Evolutionary conservation across 2,797 vertebrate species (phyloP), one percentile per base, ranked within the genome.

Genomic region (Hoplostethus mediterraneus): DNA sequence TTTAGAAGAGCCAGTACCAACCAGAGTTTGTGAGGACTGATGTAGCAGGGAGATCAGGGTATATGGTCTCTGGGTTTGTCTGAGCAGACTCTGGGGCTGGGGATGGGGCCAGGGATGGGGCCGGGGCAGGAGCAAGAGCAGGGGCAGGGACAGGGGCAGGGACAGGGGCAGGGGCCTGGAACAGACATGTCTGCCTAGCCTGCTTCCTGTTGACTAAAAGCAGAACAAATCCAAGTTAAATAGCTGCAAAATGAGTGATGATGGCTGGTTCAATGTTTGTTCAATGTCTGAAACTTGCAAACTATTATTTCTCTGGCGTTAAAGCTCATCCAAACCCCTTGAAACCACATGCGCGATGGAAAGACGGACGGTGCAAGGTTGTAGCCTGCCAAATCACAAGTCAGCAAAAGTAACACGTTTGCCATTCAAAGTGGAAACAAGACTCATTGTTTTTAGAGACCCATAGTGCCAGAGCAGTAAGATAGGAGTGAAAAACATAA

Each of bases 181-280:
- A 88, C 73, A 88, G 68, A 45, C 83, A 90, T 0, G 90, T 90
- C 82, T 95, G 95, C 13, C 95, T 93, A 56, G 72, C 56, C 87
- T 93, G 92, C 71, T 84, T 92, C 61, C 53, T 86, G 52, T 87
- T 88, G 92, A 93, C 91, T 89, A 59, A 31, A 80, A 81, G 38
- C 0, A 78, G 58, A 45, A 42, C 21, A 57, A 30, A 28, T 60
- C 66, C 1, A 36, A 54, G 14, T 14, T 17, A 72, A 64, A 53
- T 30, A 16, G 33, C 42, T 44, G 58, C 36, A 56, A 2, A 2
- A 3, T 5, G 1, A 73, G 44, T 14, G 14, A 65, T 67, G 48
- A 8, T 5, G 16, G 17, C 28, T 47, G 5, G 10, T 9, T 2
- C 42, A 25, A 16, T 48, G 33, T 14, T 44, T 42, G 5, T 4